These are phyloP conservation scores for Drosophila helvetica DNA, from an alignment of 2,888 invertebrate genomes.

Conservation along the genomic window DNA sequence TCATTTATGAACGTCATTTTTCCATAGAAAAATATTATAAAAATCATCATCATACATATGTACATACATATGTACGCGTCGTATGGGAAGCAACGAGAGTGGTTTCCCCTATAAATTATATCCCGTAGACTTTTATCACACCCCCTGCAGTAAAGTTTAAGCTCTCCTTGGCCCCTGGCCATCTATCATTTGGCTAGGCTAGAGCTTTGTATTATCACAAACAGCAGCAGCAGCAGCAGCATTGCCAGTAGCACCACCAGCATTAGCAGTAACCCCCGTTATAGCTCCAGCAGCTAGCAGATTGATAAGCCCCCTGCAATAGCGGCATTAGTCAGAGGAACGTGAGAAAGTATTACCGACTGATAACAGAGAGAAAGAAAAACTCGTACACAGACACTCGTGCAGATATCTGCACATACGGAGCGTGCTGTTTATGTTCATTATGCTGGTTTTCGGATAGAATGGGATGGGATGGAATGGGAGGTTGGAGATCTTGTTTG, in stretches of 20 bases:
- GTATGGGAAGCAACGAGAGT: neutral
- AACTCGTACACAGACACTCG: neutral
- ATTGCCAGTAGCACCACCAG: constrained; percentile 9
- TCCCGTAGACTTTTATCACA: neutral
- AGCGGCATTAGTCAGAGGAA: constrained; percentile 67
- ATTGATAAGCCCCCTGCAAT: constrained; percentile 49
- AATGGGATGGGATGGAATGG: neutral
- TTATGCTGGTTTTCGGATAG: constrained; percentile 1
- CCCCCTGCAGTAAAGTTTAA: constrained; percentile 23
- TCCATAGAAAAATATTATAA: neutral
- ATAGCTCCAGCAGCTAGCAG: constrained; percentile 19
- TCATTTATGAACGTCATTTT: neutral
- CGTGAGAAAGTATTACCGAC: constrained; percentile 63
- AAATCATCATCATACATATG: neutral
- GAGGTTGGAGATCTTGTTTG: constrained; percentile 19
- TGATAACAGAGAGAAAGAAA: constrained; percentile 52
- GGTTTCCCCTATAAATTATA: constrained; percentile 6
- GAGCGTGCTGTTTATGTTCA: constrained; percentile 40
- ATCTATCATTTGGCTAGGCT: constrained; percentile 1
- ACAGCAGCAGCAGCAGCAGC: constrained; percentile 17
- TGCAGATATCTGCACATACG: constrained; percentile 24
- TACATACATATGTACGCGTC: neutral
- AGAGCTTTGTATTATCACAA: constrained; percentile 11
- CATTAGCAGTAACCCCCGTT: constrained; percentile 7
- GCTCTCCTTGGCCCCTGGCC: neutral